A percentile compares a stretch with the other conserved stretches of the same genome.
Conservation (phyloP, 2,113 vertebrate genomes). For the Tursiops truncatus region DNA sequence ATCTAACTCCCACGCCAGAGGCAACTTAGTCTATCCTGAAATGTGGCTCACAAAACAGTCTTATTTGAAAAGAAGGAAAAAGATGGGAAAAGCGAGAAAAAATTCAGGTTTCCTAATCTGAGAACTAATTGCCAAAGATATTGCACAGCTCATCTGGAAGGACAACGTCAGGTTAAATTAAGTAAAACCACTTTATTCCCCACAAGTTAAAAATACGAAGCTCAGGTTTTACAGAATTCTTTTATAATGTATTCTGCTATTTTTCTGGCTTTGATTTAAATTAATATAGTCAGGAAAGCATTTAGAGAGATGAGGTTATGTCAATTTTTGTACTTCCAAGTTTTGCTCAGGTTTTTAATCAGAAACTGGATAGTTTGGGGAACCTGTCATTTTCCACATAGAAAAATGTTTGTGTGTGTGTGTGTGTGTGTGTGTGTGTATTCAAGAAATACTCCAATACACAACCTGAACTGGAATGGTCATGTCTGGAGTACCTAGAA, state of each 20-base stretch:
- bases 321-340: neutral
- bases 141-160: neutral
- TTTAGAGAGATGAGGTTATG: neutral
- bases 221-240: neutral
- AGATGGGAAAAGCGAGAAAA: neutral
- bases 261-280: neutral
- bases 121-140: neutral
- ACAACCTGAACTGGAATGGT: neutral
- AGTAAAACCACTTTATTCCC: neutral
- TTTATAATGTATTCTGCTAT: neutral
- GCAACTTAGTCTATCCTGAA: neutral
- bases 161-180: neutral
- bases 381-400: neutral
- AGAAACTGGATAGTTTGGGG: neutral
- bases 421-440: neutral
- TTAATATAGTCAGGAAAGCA: neutral
- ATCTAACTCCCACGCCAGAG: neutral
- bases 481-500: neutral
- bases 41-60: neutral
- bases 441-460: neutral
- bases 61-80: neutral
- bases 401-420: neutral
- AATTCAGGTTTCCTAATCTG: neutral
- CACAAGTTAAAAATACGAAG: neutral
- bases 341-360: neutral